Evolutionary conservation across 2,888 invertebrate genomes (phyloP).

Genomic region (Bhutanitis thaidina): DNA sequence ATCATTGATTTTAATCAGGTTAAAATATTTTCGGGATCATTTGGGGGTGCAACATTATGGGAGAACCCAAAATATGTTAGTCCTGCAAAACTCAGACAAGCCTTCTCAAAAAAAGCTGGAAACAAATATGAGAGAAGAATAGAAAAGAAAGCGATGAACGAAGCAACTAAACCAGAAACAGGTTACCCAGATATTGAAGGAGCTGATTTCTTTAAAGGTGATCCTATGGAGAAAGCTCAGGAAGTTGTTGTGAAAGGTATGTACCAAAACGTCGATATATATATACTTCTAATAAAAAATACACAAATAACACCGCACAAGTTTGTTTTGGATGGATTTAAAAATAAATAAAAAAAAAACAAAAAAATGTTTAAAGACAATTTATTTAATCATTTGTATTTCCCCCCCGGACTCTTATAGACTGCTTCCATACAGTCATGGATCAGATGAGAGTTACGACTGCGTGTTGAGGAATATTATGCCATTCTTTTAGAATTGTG

Average conservation of each 20-base stretch:
- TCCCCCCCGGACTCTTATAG: no score
- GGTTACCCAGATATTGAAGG: conserved; percentile 87
- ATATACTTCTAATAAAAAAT: no score
- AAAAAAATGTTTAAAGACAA: no score
- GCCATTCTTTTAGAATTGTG: no score
- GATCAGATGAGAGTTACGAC: no score
- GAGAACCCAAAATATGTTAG: conserved; percentile 95
- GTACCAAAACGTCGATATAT: not conserved
- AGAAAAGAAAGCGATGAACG: conserved; percentile 88
- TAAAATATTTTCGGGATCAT: conserved; percentile 96
- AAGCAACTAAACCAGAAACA: conserved; percentile 85
- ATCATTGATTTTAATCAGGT: conserved; percentile 83
- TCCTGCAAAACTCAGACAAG: conserved; percentile 91
- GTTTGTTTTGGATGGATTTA: no score
- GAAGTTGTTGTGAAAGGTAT: conserved; percentile 68
- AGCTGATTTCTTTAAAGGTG: conserved; percentile 86
- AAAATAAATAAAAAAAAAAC: no score
- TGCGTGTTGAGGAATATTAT: no score
- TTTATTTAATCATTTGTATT: no score
- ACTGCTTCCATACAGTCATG: no score
- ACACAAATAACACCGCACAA: no score
- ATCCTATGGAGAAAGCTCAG: conserved; percentile 81
- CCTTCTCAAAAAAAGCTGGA: conserved; percentile 83
- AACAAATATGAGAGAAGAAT: conserved; percentile 89
- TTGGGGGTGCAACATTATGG: conserved; percentile 95